These are phyloP conservation scores for Chaetorhynchus papuensis DNA, from an alignment of 2,113 vertebrate genomes.

Conservation along the genomic window DNA sequence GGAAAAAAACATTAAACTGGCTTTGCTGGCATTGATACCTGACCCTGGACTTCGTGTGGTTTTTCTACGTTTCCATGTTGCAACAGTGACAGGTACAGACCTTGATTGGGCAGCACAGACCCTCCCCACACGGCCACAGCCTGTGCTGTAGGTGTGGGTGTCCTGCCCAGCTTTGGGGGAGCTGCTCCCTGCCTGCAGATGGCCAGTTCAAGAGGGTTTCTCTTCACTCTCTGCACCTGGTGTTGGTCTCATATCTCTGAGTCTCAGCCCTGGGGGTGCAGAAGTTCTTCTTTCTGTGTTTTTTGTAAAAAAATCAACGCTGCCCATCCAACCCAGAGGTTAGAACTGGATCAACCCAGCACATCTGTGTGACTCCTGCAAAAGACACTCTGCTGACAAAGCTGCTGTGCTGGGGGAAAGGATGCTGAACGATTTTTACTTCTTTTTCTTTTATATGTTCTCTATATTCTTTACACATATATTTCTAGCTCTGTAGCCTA, in stretches of 20 bases:
- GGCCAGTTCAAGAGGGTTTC: fast-evolving
- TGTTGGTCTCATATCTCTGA: neutral
- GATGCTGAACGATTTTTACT: neutral
- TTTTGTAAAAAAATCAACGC: neutral
- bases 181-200: neutral
- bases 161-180: neutral
- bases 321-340: neutral
- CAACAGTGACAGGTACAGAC: neutral
- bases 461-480: neutral
- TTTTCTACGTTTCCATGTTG: no score
- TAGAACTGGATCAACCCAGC: neutral
- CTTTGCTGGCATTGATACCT: no score
- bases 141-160: fast-evolving
- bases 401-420: neutral
- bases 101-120: neutral
- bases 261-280: neutral
- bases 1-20: no score
- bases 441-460: neutral
- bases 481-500: neutral
- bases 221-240: neutral
- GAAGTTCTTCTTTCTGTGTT: neutral
- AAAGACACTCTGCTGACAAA: neutral
- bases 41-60: no score
- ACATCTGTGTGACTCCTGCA: neutral
- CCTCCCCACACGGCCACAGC: neutral